Base-by-base conservation (phyloP, 1,140 invertebrate species). In the Zelostemma sp. region DNA sequence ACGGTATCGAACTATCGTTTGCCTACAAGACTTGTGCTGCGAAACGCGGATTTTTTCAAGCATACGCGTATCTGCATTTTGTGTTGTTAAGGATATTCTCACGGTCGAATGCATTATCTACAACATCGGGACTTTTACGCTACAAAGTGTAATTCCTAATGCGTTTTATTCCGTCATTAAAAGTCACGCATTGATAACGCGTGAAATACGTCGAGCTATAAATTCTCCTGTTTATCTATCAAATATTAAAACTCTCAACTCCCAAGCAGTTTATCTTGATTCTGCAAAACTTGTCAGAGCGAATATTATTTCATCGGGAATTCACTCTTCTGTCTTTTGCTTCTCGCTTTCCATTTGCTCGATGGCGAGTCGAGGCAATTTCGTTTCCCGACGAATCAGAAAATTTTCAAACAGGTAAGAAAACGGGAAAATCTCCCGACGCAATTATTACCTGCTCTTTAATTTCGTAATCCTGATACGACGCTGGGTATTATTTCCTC, bases 1-100 rank as follows among this genome's bases (percentile, higher is more conserved):
- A 77, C 60, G 75, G 74, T 77, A 72, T 69, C 70, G 74, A 63
- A 66, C 73, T 78, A 76, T 77, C 73, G 75, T 71, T 67, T 66
- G 60, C 54, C 58, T 62, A 67, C 68, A 33, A 50, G 38, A 55
- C 51, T 38, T 17, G 40, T 17, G 14, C 43, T 43, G 43, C 16
- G 35, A 16, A 33, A 51, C 62, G 54, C 47, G 19, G 12, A 8
- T 54, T 54, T 53, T 58, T 31, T 60, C 57, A 56, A 35, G n/a
- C 33, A 61, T 49, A 60, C 16, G 25, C 56, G 40, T 40, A 40
- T 47, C 46, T 18, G 54, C 50, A 47, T 19, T 21, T 47, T 47
- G 3, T 47, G 45, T 47, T 47, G 6, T 47, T 21, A 11, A 11
- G 11, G 45, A 47, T 47, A 21, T 47, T 47, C 46, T 28, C 46